Evolutionary conservation across 2,113 vertebrate species (phyloP), one percentile per base, ranked within the genome.

Genomic region (Phaetusa simplex): DNA sequence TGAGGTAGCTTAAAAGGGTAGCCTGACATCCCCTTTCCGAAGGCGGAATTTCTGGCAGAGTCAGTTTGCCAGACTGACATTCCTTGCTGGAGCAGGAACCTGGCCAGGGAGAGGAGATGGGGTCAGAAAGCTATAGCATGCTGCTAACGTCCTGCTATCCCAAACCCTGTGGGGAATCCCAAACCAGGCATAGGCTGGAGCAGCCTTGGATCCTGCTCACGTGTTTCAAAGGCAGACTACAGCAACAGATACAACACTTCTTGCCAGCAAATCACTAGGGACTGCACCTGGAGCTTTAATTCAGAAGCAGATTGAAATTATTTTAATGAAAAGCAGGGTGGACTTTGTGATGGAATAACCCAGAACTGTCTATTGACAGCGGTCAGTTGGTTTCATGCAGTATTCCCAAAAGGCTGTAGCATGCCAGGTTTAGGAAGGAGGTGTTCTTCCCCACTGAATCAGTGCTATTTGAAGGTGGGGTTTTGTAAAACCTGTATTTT

Each of bases 281-380:
- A 45, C 49, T 88, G 66, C 58, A 93, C 84, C 43, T 92, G 82
- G 56, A 88, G 45, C 72, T 96, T 88, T 81, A 92, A 86, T 90
- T 88, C 88, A 94, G 82, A 74, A 97, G 88, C 45, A 64, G 64
- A 81, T 17, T 74, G 79, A 85, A 94, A 90, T 92, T 10, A 83
- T 78, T 93, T 93, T 92, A 86, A 94, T 93, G 73, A 67, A 94
- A 84, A 95, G 4, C 70, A 92, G 73, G 49, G 19, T 52, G 81
- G 80, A 43, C 22, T 84, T 62, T 82, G 30, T 69, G 69, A 55
- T 67, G n/a, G 36, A 70, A 78, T n/a, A 91, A 26, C 29, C 52
- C 32, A 78, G 73, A 73, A 61, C 45, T 50, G 14, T 70, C 43
- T 36, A 42, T 49, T 78, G 55, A 83, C n/a, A 88, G 55, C 38